Base-by-base conservation (phyloP, 1,140 invertebrate species). In the Zaprionus africanus region DNA sequence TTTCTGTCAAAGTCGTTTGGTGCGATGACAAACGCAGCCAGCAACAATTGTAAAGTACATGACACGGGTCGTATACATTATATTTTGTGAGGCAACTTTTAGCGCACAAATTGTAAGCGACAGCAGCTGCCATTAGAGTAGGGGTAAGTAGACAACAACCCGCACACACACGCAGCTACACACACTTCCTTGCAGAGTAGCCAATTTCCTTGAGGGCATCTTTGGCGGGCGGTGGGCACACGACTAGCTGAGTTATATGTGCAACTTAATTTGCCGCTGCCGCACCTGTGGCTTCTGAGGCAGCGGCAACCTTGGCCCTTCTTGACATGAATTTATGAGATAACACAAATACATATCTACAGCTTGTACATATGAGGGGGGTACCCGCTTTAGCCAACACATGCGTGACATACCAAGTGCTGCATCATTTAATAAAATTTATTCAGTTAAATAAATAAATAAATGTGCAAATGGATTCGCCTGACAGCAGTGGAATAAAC, bases 251-350 rank as follows among this genome's bases (percentile, higher is more conserved):
- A 87, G 85, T 88, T 88, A 88, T 90, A 90, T 76, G 72, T 85
- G 85, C 72, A 90, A 88, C 86, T 85, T 88, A 88, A 88, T 88
- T 90, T 90, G 78, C 72, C 76, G 63, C 79, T 85, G 85, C 81
- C 79, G 74, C 85, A 88, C 85, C 85, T 88, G 85, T 88, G 86
- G 85, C 85, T 81, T 87, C 71, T 49, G 28, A 69, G 63, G 26
- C 28, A 22, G 58, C 46, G 59, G 49, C 76, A 73, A 51, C 79
- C 83, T 80, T 87, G 84, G 77, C 69, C 81, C 84, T 80, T 51
- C 72, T 83, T 81, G 84, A 83, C 84, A 81, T 81, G 60, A 78
- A 83, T 88, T 83, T 87, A 87, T 88, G 77, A 64, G 61, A 62
- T 60, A 51, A 22, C 11, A 51, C 46, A 24, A 51, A 51, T 51